Evolutionary conservation across 2,888 invertebrate genomes (phyloP).

Genomic region (Stictocephala bisonia): DNA sequence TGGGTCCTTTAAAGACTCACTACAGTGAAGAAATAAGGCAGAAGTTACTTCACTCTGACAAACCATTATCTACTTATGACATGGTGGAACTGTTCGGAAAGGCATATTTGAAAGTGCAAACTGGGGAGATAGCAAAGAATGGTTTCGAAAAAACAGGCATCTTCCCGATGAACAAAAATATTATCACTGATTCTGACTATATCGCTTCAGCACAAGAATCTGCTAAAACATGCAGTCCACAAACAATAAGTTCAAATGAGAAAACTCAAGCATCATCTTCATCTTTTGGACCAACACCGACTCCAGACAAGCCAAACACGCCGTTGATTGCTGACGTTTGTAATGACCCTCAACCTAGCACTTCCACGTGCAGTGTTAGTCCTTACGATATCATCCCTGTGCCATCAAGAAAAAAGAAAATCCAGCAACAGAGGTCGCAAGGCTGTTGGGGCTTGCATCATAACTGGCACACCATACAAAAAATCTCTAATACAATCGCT

Average conservation of each 20-base stretch:
- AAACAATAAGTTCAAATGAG: too few species aligned
- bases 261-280: too few species aligned
- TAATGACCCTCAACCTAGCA: too few species aligned
- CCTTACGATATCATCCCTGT: too few species aligned
- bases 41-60: neutral
- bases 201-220: neutral
- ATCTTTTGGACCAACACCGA: too few species aligned
- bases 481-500: neutral
- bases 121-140: neutral
- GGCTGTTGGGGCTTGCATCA: too few species aligned
- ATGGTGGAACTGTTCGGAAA: neutral
- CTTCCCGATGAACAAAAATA: neutral
- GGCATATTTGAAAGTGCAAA: neutral
- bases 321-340: neutral
- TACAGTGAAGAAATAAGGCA: conserved; percentile 1
- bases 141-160: neutral
- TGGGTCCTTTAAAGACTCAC: conserved; percentile 37
- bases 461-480: too few species aligned
- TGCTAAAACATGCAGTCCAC: too few species aligned
- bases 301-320: too few species aligned
- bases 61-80: conserved; percentile 9
- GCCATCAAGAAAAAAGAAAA: neutral
- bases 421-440: too few species aligned
- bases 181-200: neutral
- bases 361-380: too few species aligned